Evolutionary conservation across 2,888 invertebrate species (phyloP).

Genomic region (Drosophila robusta): DNA sequence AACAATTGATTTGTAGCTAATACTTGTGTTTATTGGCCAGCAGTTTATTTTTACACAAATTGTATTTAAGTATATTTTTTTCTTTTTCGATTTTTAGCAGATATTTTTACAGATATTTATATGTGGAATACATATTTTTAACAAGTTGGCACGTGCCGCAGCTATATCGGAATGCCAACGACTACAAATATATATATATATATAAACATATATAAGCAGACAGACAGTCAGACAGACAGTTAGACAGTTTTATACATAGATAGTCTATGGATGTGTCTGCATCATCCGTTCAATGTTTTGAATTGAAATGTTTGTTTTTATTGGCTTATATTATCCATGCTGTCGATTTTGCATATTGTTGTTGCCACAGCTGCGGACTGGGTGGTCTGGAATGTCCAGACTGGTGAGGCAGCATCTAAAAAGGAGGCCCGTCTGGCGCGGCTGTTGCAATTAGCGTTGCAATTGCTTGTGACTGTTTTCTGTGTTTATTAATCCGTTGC

Average conservation of each 20-base stretch:
- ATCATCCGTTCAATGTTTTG: conserved; percentile 32
- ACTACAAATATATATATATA: conserved; percentile 14
- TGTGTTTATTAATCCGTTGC: conserved; percentile 17
- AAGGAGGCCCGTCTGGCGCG: conserved; percentile 37
- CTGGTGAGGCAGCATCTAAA: not conserved
- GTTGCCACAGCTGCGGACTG: conserved; percentile 34
- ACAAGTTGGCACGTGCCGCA: conserved; percentile 69
- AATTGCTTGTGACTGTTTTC: conserved; percentile 8
- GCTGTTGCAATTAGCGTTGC: conserved; percentile 1
- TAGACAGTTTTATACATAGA: conserved; percentile 34
- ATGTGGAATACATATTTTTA: conserved; percentile 49
- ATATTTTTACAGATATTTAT: conserved; percentile 36
- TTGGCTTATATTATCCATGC: conserved; percentile 39
- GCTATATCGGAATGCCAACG: conserved; percentile 58
- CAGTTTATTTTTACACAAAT: conserved; percentile 50
- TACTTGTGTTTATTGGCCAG: conserved; percentile 34
- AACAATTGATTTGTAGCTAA: conserved; percentile 63
- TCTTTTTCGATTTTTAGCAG: conserved; percentile 16
- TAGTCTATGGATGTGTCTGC: conserved; percentile 30
- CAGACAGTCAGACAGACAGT: conserved; percentile 12
- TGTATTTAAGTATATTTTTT: conserved; percentile 12
- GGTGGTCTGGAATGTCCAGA: conserved; percentile 49
- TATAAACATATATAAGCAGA: no score
- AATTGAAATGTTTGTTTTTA: conserved; percentile 44
- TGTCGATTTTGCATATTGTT: conserved; percentile 21